Base-by-base conservation (phyloP, 2,797 vertebrate genomes). In the Apodemus agrarius region DNA sequence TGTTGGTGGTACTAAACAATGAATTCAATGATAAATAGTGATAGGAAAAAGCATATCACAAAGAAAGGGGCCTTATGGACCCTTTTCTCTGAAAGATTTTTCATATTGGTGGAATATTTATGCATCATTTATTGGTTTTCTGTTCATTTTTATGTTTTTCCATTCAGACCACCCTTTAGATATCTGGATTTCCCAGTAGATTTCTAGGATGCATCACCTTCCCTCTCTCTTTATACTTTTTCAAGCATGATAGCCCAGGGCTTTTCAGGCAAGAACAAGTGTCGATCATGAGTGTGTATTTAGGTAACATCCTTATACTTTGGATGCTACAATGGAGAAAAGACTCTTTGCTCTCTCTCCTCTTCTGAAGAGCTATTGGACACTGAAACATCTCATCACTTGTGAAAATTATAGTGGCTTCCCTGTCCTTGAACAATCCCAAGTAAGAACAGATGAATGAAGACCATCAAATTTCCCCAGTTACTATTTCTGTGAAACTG, bases 31-130 rank as follows among this genome's bases (percentile, higher is more conserved):
- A 11, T 90, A n/a, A 81, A 3, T 9, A 13, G 57, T 12, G 31
- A 7, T 34, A 31, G 0, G 0, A 1, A 34, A 43, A 84, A 2
- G 4, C 24, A 3, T 34, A 14, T 40, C 34, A 29, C 1, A 29
- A 37, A 21, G 24, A 43, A 1, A 19, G 24, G 19, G 17, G 9
- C 8, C 7, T 79, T 65, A 34, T 34, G 22, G 12, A 34, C 26
- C 19, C 31, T n/a, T n/a, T 91, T 79, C 19, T 91, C 19, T 57
- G 10, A 21, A 2, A 29, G 12, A 43, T n/a, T 63, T 54, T 76
- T 90, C 6, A 52, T 29, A 40, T 22, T 52, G 26, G 9, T 79
- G 12, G 34, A 13, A 26, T 26, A 54, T 69, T 69, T 52, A 52
- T 72, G 52, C 34, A 26, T 37, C 14, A 69, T 52, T 72, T 69